Percentiles rank a stretch among this genome's conserved stretches.
Evolutionary conservation across 2,797 vertebrate species (phyloP).

Genomic region (Bradypus variegatus): DNA sequence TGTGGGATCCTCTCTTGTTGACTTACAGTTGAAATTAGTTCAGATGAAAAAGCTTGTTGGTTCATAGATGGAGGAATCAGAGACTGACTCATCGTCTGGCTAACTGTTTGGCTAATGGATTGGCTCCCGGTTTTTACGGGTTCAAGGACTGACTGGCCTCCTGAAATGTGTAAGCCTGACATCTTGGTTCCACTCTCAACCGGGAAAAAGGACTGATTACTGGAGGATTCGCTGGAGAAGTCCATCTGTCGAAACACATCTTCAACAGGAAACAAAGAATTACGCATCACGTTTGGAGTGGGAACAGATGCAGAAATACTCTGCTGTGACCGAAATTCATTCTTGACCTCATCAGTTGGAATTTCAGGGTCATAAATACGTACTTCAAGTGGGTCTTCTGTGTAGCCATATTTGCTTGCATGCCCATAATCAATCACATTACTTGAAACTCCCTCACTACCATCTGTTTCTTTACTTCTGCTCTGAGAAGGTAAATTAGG

Average conservation of each 20-base stretch:
- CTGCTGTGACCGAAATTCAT: conserved; percentile 68
- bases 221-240: conserved; percentile 64
- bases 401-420: conserved; percentile 82
- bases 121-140: conserved; percentile 60
- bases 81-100: conserved; percentile 65
- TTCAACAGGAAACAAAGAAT: conserved; percentile 68
- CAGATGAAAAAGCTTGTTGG: conserved; percentile 66
- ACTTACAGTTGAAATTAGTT: conserved; percentile 63
- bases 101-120: conserved; percentile 66
- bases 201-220: conserved; percentile 69
- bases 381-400: conserved; percentile 75
- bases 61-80: conserved; percentile 60
- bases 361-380: conserved; percentile 66
- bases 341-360: conserved; percentile 63
- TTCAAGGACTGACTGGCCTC: conserved; percentile 63
- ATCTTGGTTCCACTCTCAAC: conserved; percentile 71
- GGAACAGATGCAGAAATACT: conserved; percentile 43
- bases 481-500: conserved; percentile 56
- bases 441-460: conserved; percentile 69
- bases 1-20: conserved; percentile 63
- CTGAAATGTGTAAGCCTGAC: conserved; percentile 65
- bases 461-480: conserved; percentile 65
- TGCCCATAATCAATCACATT: conserved; percentile 96
- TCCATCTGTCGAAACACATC: conserved; percentile 63
- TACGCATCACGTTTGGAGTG: conserved; percentile 54